Base-by-base conservation (phyloP, 2,888 invertebrate genomes). In the Drosophila subquinaria region DNA sequence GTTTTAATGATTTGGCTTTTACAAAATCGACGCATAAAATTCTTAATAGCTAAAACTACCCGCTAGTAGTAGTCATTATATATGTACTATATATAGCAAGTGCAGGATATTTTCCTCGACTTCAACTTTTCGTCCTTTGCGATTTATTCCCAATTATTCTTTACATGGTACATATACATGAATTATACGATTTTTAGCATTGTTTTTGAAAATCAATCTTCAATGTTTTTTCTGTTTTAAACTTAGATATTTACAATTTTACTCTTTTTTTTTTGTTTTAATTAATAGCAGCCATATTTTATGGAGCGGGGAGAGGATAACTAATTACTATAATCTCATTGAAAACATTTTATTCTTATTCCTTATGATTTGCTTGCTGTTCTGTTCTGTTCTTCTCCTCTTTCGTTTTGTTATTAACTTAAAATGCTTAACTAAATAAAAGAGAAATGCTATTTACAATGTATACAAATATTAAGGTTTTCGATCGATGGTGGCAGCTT, bases 11-110 rank as follows among this genome's bases (percentile, higher is more conserved):
- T 62, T 75, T 50, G 60, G 60, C 40, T 35, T 79, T 77, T 83
- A 83, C 80, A 84, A 88, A 85, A 88, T 76, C 76, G 81, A 73
- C 82, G 76, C 88, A 79, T 82, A 84, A 84, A 88, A 84, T 88
- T 79, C 86, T 85, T 85, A 88, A 60, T 5, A 47, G 33, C 81
- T 86, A 88, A 11, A 17, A 63, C 51, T 63, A 57, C 47, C 50
- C 50, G 36, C 65, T 65, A 42, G 61, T 66, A 61, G 43, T 45
- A 45, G 47, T 56, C 23, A 63, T 69, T 66, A 65, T 70, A 33
- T 64, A 52, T 66, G 35, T 63, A 45, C 56, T 57, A 10, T 73
- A 52, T 71, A 38, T 63, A 45, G 70, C 36, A 52, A 68, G 45
- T 73, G 20, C 62, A 50, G 55, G 73, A 63, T 69, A 67, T 63